These are phyloP conservation scores for Xanthia icteritia DNA, from an alignment of 2,888 invertebrate species.

Conservation along the genomic window DNA sequence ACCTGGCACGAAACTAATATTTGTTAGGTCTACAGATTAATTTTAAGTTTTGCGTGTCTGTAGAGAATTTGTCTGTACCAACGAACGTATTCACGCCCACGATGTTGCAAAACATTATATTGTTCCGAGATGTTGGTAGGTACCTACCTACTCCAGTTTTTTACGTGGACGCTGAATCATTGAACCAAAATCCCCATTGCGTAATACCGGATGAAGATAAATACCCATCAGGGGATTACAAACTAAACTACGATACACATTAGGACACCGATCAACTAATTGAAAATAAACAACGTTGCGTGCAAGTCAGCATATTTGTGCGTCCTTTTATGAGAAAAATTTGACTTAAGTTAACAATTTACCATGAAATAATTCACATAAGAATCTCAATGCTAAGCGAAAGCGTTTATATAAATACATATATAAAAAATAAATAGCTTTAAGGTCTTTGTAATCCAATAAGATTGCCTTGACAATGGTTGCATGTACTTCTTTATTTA, in stretches of 20 bases:
- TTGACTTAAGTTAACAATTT: neutral
- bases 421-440: constrained; percentile 22
- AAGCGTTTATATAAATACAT: too few species aligned
- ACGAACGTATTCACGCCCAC: constrained; percentile 30
- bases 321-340: constrained; percentile 13
- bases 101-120: constrained; percentile 9
- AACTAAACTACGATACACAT: neutral
- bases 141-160: constrained; percentile 25
- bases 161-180: constrained; percentile 41
- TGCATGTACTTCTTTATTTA: constrained; percentile 52
- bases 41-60: constrained; percentile 1
- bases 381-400: constrained; percentile 51
- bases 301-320: constrained; percentile 10
- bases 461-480: constrained; percentile 56
- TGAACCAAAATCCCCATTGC: constrained; percentile 34
- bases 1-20: neutral
- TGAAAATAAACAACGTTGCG: constrained; percentile 22
- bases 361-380: constrained; percentile 30
- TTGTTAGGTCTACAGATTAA: neutral
- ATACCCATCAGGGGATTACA: constrained; percentile 13
- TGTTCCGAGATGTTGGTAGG: constrained; percentile 19
- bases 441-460: constrained; percentile 40
- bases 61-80: constrained; percentile 7
- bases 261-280: neutral
- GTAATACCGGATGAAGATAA: constrained; percentile 38